phyloP scores from a whole-genome alignment of 2,888 invertebrate genomes.

The Epistrophe grossulariae region DNA sequence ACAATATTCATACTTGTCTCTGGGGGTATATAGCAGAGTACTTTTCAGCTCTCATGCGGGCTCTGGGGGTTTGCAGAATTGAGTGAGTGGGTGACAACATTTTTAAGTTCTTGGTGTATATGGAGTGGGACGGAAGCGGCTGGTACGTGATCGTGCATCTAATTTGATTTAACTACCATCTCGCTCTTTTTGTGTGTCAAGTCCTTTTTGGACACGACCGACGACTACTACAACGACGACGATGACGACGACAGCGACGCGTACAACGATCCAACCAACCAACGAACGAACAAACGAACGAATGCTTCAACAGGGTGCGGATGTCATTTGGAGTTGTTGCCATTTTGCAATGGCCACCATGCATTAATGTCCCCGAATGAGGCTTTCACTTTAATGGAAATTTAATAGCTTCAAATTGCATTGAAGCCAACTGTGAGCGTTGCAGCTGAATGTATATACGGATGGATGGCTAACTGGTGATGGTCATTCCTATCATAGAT shows the following conservation, averaged over 20 bases:
- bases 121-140: slow-evolving; percentile 51
- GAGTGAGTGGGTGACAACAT: slow-evolving; percentile 45
- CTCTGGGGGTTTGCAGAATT: slow-evolving; percentile 12
- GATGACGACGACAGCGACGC: slow-evolving; percentile 18
- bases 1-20: slow-evolving; percentile 74
- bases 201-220: slow-evolving; percentile 30
- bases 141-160: slow-evolving; percentile 75
- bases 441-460: not conserved
- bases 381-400: slow-evolving; percentile 76
- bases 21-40: slow-evolving; percentile 30
- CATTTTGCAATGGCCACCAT: slow-evolving; percentile 72
- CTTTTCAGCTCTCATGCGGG: slow-evolving; percentile 27
- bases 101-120: slow-evolving; percentile 22
- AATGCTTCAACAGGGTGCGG: slow-evolving; percentile 69
- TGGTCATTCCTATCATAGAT: not conserved
- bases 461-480: slow-evolving; percentile 37
- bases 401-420: slow-evolving; percentile 75
- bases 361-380: slow-evolving; percentile 74
- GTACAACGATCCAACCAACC: slow-evolving; percentile 15
- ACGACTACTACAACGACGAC: not conserved
- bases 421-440: slow-evolving; percentile 38
- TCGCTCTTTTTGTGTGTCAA: slow-evolving; percentile 47
- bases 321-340: slow-evolving; percentile 71
- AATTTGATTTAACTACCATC: slow-evolving; percentile 71
- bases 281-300: slow-evolving; percentile 36